Evolutionary conservation across 2,888 invertebrate species (phyloP).

Genomic region (Synanthedon formicaeformis): DNA sequence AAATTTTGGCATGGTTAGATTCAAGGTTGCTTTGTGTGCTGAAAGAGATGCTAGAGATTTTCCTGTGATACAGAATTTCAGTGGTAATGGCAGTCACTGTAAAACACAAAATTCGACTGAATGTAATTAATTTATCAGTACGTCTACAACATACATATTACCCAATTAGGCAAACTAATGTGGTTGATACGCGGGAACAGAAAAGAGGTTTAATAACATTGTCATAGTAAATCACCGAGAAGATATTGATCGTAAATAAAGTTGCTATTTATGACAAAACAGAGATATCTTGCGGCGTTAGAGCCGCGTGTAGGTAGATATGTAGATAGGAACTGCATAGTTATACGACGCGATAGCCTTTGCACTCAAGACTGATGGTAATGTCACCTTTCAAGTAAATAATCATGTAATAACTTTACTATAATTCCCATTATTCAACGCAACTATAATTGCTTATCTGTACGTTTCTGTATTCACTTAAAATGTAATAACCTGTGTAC

Average conservation of each 20-base stretch:
- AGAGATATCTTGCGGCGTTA: slow-evolving; percentile 35
- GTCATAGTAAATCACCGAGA: slow-evolving; percentile 45
- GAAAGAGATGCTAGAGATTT: too few species aligned
- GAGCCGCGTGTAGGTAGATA: slow-evolving; percentile 2
- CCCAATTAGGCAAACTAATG: not conserved
- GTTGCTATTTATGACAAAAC: slow-evolving; percentile 53
- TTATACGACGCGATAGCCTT: slow-evolving; percentile 24
- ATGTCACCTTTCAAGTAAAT: slow-evolving; percentile 34
- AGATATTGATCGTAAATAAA: slow-evolving; percentile 60
- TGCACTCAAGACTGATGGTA: slow-evolving; percentile 32
- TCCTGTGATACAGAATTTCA: too few species aligned
- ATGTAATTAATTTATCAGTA: not conserved
- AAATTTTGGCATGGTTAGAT: too few species aligned
- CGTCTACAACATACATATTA: not conserved
- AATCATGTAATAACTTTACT: slow-evolving; percentile 24
- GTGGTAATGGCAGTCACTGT: too few species aligned
- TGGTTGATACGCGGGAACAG: not conserved
- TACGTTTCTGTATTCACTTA: not conserved
- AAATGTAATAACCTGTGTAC: too few species aligned
- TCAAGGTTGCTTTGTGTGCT: too few species aligned
- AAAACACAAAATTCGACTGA: too few species aligned
- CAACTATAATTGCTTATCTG: not conserved
- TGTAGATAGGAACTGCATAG: not conserved
- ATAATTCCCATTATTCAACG: not conserved
- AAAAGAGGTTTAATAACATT: slow-evolving; percentile 38